Base-by-base conservation (phyloP, 2,113 vertebrate species). In the Platanista minor region DNA sequence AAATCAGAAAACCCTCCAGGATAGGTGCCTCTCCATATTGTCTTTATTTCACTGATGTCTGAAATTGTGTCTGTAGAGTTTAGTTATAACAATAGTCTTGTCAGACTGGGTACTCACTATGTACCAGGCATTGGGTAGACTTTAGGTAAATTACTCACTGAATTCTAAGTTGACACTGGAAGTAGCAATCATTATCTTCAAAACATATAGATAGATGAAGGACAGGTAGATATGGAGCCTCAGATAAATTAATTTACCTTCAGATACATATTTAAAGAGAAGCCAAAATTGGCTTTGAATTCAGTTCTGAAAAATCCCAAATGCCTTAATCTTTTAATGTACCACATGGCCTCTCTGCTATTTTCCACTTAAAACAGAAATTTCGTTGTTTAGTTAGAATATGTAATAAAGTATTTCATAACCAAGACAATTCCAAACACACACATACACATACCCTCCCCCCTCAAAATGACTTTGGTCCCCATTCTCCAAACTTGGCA, bases 401-500 rank as follows among this genome's bases (percentile, higher is more conserved):
- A 69, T 59, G 20, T 69, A 90, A 94, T 87, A 92, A 84, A 87
- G 14, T 33, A 69, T 80, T 87, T 96, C 29, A 82, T 43, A 83
- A 75, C 3, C 18, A 27, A 91, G 59, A 71, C 20, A 86, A 36
- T 96, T 92, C 25, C 9, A 96, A 6, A 3, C 5, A 33, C 6
- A 78, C 5, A 33, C 6, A 72, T 1, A 85, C 8, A 23, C 41
- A 31, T 52, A 52, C 52, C 52, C 5, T 52, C 5, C 15, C 15
- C 13, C 13, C 18, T 31, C 5, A 3, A 13, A 61, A 4, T 67
- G 7, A 85, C 11, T 41, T 91, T 85, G 12, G 52, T 86, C 8
- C n/a, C 8, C 21, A 86, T 91, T 88, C 82, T 78, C 39, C 17
- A 97, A 96, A 67, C 43, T 91, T 96, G 89, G 93, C 36, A 93